A percentile compares a stretch with the other conserved stretches of the same genome.
Evolutionary conservation across 2,797 vertebrate genomes (phyloP).

Genomic region (Myotis vivesi): DNA sequence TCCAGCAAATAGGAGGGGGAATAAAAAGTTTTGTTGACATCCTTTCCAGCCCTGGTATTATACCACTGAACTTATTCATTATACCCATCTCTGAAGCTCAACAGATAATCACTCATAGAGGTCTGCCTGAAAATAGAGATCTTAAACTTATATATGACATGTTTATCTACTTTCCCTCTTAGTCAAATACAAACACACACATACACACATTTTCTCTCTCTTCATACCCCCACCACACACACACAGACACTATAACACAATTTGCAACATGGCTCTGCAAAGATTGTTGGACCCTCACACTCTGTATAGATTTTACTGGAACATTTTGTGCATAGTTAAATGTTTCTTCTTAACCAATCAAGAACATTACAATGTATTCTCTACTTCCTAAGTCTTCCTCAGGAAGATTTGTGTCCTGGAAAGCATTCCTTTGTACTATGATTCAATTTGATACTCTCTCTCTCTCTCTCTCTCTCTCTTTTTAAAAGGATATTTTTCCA

Average conservation of each 20-base stretch:
- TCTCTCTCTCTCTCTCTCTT: background rate
- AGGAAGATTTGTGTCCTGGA: background rate
- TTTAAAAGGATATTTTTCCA: too few species aligned
- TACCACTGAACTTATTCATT: background rate
- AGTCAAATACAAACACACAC: background rate
- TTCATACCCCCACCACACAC: too few species aligned
- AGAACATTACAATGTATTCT: background rate
- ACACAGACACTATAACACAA: background rate
- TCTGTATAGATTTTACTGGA: background rate
- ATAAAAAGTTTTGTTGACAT: background rate
- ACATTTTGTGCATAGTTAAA: background rate
- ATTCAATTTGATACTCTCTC: background rate
- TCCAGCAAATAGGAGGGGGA: background rate
- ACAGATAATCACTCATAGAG: background rate
- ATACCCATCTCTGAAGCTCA: background rate
- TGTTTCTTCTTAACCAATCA: conserved; percentile 21
- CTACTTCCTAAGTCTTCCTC: background rate
- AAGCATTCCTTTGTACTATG: background rate
- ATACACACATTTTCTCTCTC: background rate
- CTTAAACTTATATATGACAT: background rate
- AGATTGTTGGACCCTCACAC: background rate
- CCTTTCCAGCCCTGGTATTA: background rate
- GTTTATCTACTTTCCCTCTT: background rate
- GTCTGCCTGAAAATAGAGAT: background rate
- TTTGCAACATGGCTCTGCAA: background rate